Evolutionary conservation across 2,888 invertebrate species (phyloP).

Genomic region (Gastracanthus pulcherrimus): DNA sequence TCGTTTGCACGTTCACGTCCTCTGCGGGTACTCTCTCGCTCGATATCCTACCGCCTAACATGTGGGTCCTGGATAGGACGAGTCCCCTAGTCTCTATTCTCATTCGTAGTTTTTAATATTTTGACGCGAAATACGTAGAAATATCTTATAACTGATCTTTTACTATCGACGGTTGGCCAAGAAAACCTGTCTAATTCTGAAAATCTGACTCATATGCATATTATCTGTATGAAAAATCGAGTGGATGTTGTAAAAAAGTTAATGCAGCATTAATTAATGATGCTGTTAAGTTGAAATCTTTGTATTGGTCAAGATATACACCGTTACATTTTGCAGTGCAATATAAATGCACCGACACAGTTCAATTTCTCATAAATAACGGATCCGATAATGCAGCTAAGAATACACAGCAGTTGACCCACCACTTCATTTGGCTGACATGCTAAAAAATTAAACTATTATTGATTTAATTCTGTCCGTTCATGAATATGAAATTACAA

Average conservation of each 20-base stretch:
- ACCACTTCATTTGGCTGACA: slow-evolving; percentile 19
- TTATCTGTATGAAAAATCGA: slow-evolving; percentile 22
- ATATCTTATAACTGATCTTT: not conserved
- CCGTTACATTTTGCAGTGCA: slow-evolving; percentile 36
- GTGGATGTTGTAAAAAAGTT: slow-evolving; percentile 28
- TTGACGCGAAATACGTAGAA: too few relatives aligned
- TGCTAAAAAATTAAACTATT: not conserved
- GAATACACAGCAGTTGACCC: slow-evolving; percentile 5
- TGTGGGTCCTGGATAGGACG: too few relatives aligned
- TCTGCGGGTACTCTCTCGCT: too few relatives aligned
- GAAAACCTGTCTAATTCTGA: slow-evolving; percentile 5
- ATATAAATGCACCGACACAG: slow-evolving; percentile 16
- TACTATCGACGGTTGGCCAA: slow-evolving; percentile 1
- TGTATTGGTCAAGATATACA: slow-evolving; percentile 14
- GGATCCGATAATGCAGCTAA: slow-evolving; percentile 21
- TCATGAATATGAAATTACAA: slow-evolving; percentile 7
- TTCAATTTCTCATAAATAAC: slow-evolving; percentile 26
- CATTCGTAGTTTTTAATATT: too few relatives aligned
- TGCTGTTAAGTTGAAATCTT: not conserved
- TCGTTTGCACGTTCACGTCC: too few relatives aligned
- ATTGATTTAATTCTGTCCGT: slow-evolving; percentile 16
- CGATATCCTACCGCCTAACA: too few relatives aligned
- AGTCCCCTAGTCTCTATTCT: too few relatives aligned
- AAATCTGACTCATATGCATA: slow-evolving; percentile 27
- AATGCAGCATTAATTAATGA: slow-evolving; percentile 6